Conservation (phyloP, 1,140 invertebrate species). For the Amyelois transitella region DNA sequence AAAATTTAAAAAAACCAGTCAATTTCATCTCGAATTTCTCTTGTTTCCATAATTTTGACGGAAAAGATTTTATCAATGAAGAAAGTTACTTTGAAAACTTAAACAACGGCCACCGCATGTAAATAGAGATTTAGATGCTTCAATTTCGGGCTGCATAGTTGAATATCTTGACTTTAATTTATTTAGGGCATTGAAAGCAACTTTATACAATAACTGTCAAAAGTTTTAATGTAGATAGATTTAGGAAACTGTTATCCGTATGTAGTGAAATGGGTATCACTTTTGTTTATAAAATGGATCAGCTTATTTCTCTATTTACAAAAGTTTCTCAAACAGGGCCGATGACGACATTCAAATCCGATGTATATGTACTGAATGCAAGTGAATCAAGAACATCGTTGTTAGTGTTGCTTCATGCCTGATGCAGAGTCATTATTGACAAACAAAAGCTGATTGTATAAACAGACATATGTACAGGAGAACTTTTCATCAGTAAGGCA, state of each 20-base stretch:
- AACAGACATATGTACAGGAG: conserved; percentile 43
- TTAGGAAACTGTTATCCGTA: no score
- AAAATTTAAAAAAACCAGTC: conserved; percentile 20
- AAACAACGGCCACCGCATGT: not conserved
- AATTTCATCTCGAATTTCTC: not conserved
- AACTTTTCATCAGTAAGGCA: conserved; percentile 71
- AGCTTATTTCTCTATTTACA: not conserved
- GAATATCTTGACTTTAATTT: not conserved
- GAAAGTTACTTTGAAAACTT: not conserved
- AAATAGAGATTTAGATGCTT: not conserved
- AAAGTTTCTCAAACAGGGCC: not conserved
- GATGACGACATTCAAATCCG: not conserved
- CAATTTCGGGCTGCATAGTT: no score
- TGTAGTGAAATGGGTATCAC: no score
- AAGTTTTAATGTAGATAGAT: no score
- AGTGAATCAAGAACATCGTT: conserved; percentile 37
- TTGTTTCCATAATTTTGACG: not conserved
- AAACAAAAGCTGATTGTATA: conserved; percentile 54
- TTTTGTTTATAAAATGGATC: no score
- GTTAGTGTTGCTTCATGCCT: conserved; percentile 68
- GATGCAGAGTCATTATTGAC: conserved; percentile 52
- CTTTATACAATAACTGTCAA: no score
- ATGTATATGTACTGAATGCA: conserved; percentile 70
- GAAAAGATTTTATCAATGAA: not conserved
- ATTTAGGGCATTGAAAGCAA: not conserved